Percentiles rank a stretch among this genome's conserved stretches.
Evolutionary conservation across 1,140 invertebrate genomes (phyloP).

Genomic region (Sycophila sp.): DNA sequence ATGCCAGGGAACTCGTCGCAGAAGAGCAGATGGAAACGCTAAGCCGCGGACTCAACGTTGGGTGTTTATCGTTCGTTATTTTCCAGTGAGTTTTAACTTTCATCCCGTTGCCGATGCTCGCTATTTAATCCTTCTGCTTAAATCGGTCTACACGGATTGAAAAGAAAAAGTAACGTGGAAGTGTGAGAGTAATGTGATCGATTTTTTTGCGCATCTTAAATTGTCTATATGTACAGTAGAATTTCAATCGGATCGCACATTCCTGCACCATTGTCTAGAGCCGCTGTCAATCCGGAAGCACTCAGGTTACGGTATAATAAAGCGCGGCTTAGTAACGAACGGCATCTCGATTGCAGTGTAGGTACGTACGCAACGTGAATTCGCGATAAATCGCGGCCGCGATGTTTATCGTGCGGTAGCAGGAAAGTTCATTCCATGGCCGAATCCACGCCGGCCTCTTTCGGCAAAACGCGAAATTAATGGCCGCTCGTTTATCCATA

Average conservation of each 20-base stretch:
- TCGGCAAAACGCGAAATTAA: conserved; percentile 55
- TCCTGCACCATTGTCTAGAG: neutral
- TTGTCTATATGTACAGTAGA: neutral
- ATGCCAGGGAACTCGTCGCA: neutral
- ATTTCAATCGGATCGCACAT: neutral
- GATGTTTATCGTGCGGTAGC: neutral
- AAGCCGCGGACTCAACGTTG: too few relatives aligned
- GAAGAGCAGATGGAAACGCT: neutral
- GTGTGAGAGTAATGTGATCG: neutral
- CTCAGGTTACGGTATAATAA: neutral
- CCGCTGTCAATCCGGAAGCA: too few relatives aligned
- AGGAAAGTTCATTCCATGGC: neutral
- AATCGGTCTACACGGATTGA: too few relatives aligned
- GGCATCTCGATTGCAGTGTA: too few relatives aligned
- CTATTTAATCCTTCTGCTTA: too few relatives aligned
- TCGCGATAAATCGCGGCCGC: too few relatives aligned
- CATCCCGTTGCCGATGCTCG: neutral
- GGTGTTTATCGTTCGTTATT: too few relatives aligned
- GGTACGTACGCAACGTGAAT: too few relatives aligned
- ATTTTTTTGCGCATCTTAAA: neutral
- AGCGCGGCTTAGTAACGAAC: neutral
- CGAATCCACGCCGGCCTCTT: conserved; percentile 31
- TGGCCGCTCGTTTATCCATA: conserved; percentile 44
- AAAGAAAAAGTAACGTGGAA: too few relatives aligned
- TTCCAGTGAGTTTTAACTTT: too few relatives aligned